Evolutionary conservation across 2,113 vertebrate genomes (phyloP).

Genomic region (Larimichthys polyactis): DNA sequence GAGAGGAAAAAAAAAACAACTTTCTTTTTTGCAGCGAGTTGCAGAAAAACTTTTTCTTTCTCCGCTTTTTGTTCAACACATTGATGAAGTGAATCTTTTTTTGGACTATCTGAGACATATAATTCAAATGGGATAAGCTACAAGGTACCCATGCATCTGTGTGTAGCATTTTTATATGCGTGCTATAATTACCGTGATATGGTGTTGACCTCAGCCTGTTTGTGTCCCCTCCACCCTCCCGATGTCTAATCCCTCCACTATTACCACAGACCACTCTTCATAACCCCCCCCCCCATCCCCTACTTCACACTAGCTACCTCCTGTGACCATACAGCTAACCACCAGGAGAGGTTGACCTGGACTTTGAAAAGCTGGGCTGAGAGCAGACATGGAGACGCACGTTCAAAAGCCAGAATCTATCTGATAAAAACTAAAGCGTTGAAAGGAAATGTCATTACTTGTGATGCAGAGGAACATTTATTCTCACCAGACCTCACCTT

Average conservation of each 20-base stretch:
- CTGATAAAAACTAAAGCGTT: neutral
- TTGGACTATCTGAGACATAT: conserved; percentile 39
- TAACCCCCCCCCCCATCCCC: neutral
- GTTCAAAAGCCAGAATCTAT: neutral
- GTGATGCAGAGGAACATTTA: conserved; percentile 19
- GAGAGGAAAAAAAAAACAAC: conserved; percentile 16
- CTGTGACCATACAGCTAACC: conserved; percentile 81
- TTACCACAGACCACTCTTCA: conserved; percentile 50
- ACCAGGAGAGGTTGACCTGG: conserved; percentile 79
- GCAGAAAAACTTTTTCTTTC: neutral
- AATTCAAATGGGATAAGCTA: conserved; percentile 68
- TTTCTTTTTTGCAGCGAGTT: neutral
- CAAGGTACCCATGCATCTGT: conserved; percentile 60
- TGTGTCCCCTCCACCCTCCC: conserved; percentile 29
- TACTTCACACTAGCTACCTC: conserved; percentile 81
- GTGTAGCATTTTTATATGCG: conserved; percentile 63
- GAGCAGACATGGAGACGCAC: conserved; percentile 72
- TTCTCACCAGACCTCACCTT: conserved; percentile 35
- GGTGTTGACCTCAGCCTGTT: conserved; percentile 63
- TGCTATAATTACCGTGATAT: conserved; percentile 57
- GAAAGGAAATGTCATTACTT: conserved; percentile 67
- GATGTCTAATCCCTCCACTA: conserved; percentile 17
- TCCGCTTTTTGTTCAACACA: conserved; percentile 5
- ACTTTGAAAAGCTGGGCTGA: conserved; percentile 75
- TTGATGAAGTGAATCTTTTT: conserved; percentile 12